A percentile compares a stretch with the other conserved stretches of the same genome.
Conservation (phyloP, 2,888 invertebrate genomes). For the Apomyelois bistriatella region DNA sequence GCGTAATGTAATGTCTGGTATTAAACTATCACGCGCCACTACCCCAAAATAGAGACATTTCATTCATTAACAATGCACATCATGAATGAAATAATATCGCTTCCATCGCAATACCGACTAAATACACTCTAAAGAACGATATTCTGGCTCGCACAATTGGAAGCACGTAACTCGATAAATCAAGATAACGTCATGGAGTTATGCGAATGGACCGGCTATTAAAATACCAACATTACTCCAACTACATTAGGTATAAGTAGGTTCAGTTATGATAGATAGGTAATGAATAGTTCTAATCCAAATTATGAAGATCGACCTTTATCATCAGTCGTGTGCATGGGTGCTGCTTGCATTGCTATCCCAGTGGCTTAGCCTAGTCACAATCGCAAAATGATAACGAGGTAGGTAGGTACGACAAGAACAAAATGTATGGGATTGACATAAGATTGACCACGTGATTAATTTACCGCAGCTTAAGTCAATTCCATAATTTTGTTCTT, state of each 20-base stretch:
- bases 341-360: too few species aligned
- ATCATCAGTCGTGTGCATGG: too few species aligned
- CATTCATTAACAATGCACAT: constrained; percentile 67
- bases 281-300: too few species aligned
- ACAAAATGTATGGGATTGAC: too few species aligned
- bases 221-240: constrained; percentile 69
- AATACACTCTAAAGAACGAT: constrained; percentile 48
- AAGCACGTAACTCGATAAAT: constrained; percentile 57
- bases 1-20: constrained; percentile 47
- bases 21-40: constrained; percentile 57
- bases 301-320: too few species aligned
- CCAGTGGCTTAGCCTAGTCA: too few species aligned
- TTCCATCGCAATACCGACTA: constrained; percentile 49
- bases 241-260: constrained; percentile 53
- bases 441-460: too few species aligned
- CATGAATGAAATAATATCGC: constrained; percentile 58
- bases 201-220: constrained; percentile 66
- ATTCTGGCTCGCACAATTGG: constrained; percentile 50
- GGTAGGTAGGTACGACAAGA: too few species aligned
- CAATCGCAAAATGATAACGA: too few species aligned
- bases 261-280: constrained; percentile 40
- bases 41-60: constrained; percentile 57
- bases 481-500: too few species aligned
- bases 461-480: too few species aligned
- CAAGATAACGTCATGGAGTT: constrained; percentile 64